Evolutionary conservation across 2,113 vertebrate genomes (phyloP), one percentile per base, ranked within the genome.

Genomic region (Paracanthobrama guichenoti): DNA sequence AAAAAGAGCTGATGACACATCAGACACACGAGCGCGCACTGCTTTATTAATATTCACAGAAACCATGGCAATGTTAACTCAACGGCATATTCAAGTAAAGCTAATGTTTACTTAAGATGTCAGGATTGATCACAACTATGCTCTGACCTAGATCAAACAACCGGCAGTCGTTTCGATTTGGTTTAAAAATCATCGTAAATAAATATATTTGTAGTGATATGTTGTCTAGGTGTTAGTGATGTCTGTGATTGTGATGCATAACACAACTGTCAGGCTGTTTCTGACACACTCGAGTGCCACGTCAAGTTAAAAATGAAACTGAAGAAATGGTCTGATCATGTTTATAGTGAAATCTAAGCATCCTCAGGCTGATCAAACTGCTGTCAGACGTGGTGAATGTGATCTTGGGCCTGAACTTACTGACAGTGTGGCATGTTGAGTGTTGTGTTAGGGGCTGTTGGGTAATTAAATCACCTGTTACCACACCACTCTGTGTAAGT

Each of bases 1-100:
- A 57, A 66, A 76, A 81, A 60, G 57, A 42, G 57, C 66, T 59
- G 78, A n/a, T 86, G 88, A 87, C 83, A 79, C 75, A 78, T 78
- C 75, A 78, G 39, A 59, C 76, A 78, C 55, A 44, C 42, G 46
- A 60, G 0, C 55, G 35, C 57, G 55, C 44, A 48, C 22, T 13
- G 20, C 22, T 14, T 9, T n/a, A 16, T 42, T 77, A 14, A 39
- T 16, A 39, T 44, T 22, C 18, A 42, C 31, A 18, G 4, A 12
- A 69, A 69, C 31, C 28, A 18, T 22, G 6, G 10, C 31, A 10
- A 9, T 20, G 31, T 4, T 35, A 24, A 39, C 4, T 13, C 5
- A 71, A 42, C 10, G 44, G n/a, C 5, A 72, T 0, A 72, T 4
- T 3, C 4, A 4, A 39, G 18, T 72, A 13, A 12, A 42, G 35